Conservation (phyloP, 2,888 invertebrate species). For the Synanthedon tipuliformis region DNA sequence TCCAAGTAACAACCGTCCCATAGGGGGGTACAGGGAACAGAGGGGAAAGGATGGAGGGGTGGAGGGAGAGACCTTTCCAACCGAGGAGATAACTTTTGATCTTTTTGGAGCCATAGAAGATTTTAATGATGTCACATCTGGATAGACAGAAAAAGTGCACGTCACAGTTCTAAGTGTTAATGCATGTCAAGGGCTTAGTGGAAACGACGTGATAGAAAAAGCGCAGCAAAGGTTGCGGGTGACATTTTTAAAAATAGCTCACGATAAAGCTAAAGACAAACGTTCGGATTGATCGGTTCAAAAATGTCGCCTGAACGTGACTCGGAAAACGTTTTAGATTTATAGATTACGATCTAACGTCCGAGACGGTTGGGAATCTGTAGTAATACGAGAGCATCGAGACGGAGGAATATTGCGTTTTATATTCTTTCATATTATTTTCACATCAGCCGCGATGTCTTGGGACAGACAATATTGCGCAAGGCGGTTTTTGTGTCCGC, state of each 20-base stretch:
- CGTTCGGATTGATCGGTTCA: constrained; percentile 25
- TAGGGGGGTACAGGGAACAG: constrained; percentile 30
- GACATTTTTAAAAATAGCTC: constrained; percentile 60
- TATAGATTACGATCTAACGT: constrained; percentile 26
- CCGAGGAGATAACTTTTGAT: constrained; percentile 67
- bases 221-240: constrained; percentile 49
- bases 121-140: constrained; percentile 68
- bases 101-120: constrained; percentile 63
- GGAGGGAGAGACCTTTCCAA: constrained; percentile 43
- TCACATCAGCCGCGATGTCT: constrained; percentile 47
- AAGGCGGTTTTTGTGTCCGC: constrained; percentile 60
- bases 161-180: constrained; percentile 55
- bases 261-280: constrained; percentile 25
- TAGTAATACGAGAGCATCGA: constrained; percentile 20
- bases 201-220: constrained; percentile 62
- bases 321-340: constrained; percentile 17
- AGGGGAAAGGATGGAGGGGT: constrained; percentile 28
- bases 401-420: constrained; percentile 30
- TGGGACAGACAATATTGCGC: constrained; percentile 54
- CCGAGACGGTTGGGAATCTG: constrained; percentile 17
- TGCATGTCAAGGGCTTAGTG: constrained; percentile 63
- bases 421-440: constrained; percentile 49
- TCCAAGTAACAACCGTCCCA: constrained; percentile 11
- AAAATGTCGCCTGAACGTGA: constrained; percentile 6
- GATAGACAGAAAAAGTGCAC: constrained; percentile 59